A percentile compares a stretch with the other conserved stretches of the same genome.
Conservation (phyloP, 2,888 invertebrate genomes). For the Helobdella robusta region DNA sequence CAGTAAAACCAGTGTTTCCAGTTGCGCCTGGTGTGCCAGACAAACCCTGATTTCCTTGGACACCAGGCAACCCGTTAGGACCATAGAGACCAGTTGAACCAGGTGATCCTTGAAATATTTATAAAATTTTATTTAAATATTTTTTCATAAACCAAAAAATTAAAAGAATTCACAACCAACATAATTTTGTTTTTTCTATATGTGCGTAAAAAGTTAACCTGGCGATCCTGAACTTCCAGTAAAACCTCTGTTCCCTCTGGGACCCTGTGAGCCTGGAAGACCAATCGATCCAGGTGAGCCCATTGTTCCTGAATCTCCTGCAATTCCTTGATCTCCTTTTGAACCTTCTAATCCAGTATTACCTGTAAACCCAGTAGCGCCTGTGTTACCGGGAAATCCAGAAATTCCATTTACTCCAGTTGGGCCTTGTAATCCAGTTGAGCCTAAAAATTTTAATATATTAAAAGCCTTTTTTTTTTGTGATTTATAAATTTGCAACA, state of each 20-base stretch:
- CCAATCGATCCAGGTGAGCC: constrained; percentile 25
- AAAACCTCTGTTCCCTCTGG: constrained; percentile 20
- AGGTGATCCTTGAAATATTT: constrained; percentile 27
- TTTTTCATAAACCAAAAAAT: no score
- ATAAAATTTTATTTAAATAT: no score
- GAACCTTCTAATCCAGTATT: constrained; percentile 29
- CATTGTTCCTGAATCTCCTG: constrained; percentile 22
- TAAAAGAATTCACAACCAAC: no score
- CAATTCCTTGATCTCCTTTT: constrained; percentile 41
- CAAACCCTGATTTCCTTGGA: no score
- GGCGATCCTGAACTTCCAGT: constrained; percentile 24
- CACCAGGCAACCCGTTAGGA: constrained; percentile 27
- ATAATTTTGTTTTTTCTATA: no score
- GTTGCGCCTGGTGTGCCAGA: constrained; percentile 21
- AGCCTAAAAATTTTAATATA: no score
- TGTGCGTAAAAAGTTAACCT: no score
- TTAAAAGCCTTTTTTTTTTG: no score
- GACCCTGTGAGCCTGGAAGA: constrained; percentile 16
- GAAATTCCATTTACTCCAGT: constrained; percentile 11
- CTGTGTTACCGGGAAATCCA: constrained; percentile 26
- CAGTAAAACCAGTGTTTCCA: constrained; percentile 19
- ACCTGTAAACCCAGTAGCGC: constrained; percentile 25
- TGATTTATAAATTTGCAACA: no score
- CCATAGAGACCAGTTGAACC: constrained; percentile 20
- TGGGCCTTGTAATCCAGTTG: constrained; percentile 20